phyloP scores from a whole-genome alignment of 1,140 invertebrate species.

The Trichoplusia ni region DNA sequence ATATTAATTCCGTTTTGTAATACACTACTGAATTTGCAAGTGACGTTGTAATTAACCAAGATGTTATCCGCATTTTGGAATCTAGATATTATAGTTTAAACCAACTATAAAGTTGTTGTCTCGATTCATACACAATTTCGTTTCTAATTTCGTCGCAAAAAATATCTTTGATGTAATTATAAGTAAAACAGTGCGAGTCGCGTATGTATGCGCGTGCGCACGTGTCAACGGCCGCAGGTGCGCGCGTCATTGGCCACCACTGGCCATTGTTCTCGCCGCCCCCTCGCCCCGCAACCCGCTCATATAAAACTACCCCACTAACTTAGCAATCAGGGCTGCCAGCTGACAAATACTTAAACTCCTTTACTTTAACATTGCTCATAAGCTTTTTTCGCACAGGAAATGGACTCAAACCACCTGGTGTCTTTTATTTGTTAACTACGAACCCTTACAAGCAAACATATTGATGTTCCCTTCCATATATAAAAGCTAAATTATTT shows the following conservation, averaged over 20 bases:
- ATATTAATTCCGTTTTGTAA: not conserved
- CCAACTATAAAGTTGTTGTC: too few species aligned
- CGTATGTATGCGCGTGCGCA: slow-evolving; percentile 47
- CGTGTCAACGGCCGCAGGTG: slow-evolving; percentile 71
- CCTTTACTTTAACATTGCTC: not conserved
- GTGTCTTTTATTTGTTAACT: slow-evolving; percentile 5
- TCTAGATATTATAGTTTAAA: too few species aligned
- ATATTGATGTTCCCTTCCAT: not conserved
- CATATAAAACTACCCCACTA: slow-evolving; percentile 26
- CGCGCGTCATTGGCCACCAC: slow-evolving; percentile 60
- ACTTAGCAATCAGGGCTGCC: not conserved
- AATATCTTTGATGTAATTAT: slow-evolving; percentile 31
- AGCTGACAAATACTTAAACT: slow-evolving; percentile 19
- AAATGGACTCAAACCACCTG: not conserved
- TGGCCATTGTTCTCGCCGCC: slow-evolving; percentile 54
- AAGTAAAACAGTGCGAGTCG: slow-evolving; percentile 22
- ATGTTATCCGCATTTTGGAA: too few species aligned
- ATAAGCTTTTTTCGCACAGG: not conserved
- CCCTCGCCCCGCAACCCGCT: not conserved
- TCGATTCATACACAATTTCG: too few species aligned
- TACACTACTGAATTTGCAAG: too few species aligned
- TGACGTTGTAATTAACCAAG: too few species aligned
- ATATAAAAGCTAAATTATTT: not conserved
- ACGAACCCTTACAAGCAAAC: not conserved
- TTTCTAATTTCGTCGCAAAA: slow-evolving; percentile 9